Evolutionary conservation across 1,140 invertebrate genomes (phyloP), one percentile per base, ranked within the genome.

Genomic region (Drosophila parvula): DNA sequence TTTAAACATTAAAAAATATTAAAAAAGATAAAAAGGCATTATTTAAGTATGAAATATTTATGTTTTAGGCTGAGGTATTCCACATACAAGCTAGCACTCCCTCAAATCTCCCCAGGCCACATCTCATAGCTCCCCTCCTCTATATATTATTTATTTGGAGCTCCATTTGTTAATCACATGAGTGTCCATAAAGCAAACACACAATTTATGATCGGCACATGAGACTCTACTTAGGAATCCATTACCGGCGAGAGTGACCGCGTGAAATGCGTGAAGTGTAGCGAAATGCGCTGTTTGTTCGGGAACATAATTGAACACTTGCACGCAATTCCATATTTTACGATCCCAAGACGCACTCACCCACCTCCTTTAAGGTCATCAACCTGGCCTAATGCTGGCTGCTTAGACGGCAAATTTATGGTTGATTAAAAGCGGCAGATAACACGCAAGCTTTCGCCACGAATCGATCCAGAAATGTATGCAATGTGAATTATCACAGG

Each of bases 311-410:
- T 85, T 85, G 79, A 61, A 85, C 81, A 84, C 81, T 84, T 84
- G 81, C 81, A 84, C 81, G 81, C 81, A 74, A 84, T 85, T 85
- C 62, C 81, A 85, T 84, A 78, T 84, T 84, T 84, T 84, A 80
- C 81, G 81, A 83, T 77, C 64, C 59, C 50, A 84, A 80, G 77
- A 84, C 69, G 68, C 59, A 65, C 45, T 30, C 47, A 14, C 65
- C 18, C 27, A 4, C 27, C 5, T 0, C 8, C 3, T 2, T 16
- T 11, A 63, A 60, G 65, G 60, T 63, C 65, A 64, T 60, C 56
- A 40, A 63, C 47, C 56, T 56, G 50, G 45, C 36, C 63, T 68
- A 84, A 77, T 77, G 81, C 45, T 58, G 73, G 77, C 59, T 65
- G 77, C 44, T 74, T 74, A 61, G 81, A 71, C 62, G 58, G 12